These are phyloP conservation scores for Halyomorpha halys DNA, from an alignment of 1,140 invertebrate genomes.

Conservation along the genomic window DNA sequence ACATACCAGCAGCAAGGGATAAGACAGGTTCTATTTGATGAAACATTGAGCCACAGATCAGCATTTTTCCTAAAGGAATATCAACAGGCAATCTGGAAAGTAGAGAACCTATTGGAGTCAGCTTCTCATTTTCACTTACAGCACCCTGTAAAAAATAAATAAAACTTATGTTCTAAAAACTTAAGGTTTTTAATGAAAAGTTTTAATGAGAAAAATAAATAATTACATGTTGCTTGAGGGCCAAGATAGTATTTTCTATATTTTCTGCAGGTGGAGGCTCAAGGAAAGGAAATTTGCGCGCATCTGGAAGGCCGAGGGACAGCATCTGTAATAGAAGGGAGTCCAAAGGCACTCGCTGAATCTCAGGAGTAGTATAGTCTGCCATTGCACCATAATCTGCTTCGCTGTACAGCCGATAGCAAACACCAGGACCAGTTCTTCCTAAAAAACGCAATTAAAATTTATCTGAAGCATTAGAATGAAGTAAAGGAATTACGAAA, in stretches of 20 bases:
- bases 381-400: conserved; percentile 69
- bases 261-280: conserved; percentile 73
- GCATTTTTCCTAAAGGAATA: conserved; percentile 89
- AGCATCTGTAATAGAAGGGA: conserved; percentile 90
- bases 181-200: too few relatives aligned
- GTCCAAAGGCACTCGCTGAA: conserved; percentile 84
- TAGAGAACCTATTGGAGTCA: conserved; percentile 84
- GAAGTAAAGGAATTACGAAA: too few relatives aligned
- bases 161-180: too few relatives aligned
- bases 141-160: conserved; percentile 52
- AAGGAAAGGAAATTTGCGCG: conserved; percentile 88
- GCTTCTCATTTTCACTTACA: conserved; percentile 64
- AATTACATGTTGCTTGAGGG: conserved; percentile 76
- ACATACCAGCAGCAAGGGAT: conserved; percentile 81
- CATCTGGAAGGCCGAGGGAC: conserved; percentile 84
- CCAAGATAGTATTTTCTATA: conserved; percentile 76
- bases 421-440: conserved; percentile 51
- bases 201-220: conserved; percentile 19
- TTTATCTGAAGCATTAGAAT: too few relatives aligned
- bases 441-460: conserved; percentile 26
- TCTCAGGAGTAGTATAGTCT: conserved; percentile 77
- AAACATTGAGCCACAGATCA: conserved; percentile 85
- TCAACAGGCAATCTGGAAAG: conserved; percentile 87
- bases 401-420: conserved; percentile 77
- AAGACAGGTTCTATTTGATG: conserved; percentile 85